Evolutionary conservation across 1,140 invertebrate genomes (phyloP).

Genomic region (Tenebrio molitor): DNA sequence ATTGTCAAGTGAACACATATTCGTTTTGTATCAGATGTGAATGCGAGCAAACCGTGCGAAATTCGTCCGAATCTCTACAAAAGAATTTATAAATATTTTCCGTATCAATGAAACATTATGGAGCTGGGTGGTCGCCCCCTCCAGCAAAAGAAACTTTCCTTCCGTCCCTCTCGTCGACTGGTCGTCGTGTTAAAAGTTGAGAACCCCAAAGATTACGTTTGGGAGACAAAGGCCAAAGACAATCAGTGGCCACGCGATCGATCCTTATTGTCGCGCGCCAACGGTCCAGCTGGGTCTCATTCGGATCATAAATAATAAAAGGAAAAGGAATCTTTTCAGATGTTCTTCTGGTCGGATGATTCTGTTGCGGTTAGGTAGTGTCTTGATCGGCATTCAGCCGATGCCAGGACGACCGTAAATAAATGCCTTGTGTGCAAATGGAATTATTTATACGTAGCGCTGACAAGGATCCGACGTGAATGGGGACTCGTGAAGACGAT

Average conservation of each 20-base stretch:
- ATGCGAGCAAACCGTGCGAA: slow-evolving; percentile 24
- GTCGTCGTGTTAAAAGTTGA: not conserved
- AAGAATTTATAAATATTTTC: slow-evolving; percentile 41
- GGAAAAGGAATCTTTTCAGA: slow-evolving; percentile 55
- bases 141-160: not conserved
- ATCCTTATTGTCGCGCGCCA: slow-evolving; percentile 54
- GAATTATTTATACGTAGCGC: slow-evolving; percentile 33
- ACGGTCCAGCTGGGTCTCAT: slow-evolving; percentile 52
- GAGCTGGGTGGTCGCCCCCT: slow-evolving; percentile 6
- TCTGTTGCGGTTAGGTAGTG: slow-evolving; percentile 55
- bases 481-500: not conserved
- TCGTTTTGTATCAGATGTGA: no score
- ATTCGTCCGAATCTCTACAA: slow-evolving; percentile 21
- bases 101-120: slow-evolving; percentile 14
- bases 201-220: slow-evolving; percentile 2
- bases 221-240: slow-evolving; percentile 46
- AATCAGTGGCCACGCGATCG: slow-evolving; percentile 52
- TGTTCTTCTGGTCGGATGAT: slow-evolving; percentile 55
- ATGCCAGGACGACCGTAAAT: slow-evolving; percentile 34
- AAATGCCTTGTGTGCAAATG: slow-evolving; percentile 39
- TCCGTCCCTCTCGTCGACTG: not conserved
- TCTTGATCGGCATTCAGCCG: slow-evolving; percentile 48
- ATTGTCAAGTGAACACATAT: no score
- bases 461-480: slow-evolving; percentile 22
- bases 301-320: slow-evolving; percentile 57